Evolutionary conservation across 2,113 vertebrate species (phyloP).

Genomic region (Gobiocypris rarus): DNA sequence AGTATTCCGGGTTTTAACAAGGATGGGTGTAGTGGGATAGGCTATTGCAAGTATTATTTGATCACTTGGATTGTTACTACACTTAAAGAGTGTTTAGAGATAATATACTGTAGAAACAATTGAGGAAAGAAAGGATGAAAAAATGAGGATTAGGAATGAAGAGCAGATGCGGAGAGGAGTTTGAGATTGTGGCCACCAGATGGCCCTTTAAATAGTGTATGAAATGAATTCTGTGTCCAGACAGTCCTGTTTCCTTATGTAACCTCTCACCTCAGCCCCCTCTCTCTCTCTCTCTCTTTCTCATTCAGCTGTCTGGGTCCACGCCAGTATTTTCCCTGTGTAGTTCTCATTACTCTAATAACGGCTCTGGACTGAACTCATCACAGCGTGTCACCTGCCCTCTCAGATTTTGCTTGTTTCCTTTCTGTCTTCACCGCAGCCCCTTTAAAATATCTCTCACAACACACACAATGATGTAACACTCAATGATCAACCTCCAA

Average conservation of each 20-base stretch:
- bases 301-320: not conserved
- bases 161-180: constrained; percentile 21
- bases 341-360: constrained; percentile 38
- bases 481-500: not conserved
- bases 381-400: not conserved
- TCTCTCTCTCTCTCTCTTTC: constrained; percentile 20
- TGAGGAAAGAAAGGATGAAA: not conserved
- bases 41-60: not conserved
- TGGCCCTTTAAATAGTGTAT: constrained; percentile 52
- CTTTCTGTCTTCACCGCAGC: not conserved
- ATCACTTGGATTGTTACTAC: not conserved
- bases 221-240: constrained; percentile 56
- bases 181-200: constrained; percentile 34
- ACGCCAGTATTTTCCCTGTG: constrained; percentile 21
- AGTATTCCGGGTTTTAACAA: not conserved
- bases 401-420: not conserved
- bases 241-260: constrained; percentile 54
- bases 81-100: constrained; percentile 18
- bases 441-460: not conserved
- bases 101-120: not conserved
- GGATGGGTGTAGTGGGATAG: not conserved
- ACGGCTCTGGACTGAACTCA: constrained; percentile 21
- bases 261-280: not conserved
- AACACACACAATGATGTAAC: constrained; percentile 5
- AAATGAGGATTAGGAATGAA: constrained; percentile 25